A percentile compares a stretch with the other conserved stretches of the same genome.
Evolutionary conservation across 1,140 invertebrate species (phyloP).

Genomic region (Dendrolimus kikuchii): DNA sequence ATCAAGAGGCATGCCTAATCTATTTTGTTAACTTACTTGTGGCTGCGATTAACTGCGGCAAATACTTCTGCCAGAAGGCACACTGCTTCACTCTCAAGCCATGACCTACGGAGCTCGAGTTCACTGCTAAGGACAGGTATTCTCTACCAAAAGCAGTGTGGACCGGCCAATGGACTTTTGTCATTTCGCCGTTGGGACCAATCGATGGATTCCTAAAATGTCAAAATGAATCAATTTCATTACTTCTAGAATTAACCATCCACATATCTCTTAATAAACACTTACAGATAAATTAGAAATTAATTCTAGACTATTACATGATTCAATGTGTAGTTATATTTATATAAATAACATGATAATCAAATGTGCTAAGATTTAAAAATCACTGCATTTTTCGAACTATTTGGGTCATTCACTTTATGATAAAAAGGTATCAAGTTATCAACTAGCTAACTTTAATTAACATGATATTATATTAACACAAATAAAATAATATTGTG

Average conservation of each 20-base stretch:
- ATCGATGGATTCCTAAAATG: conserved; percentile 77
- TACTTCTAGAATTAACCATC: neutral
- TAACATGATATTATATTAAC: too few relatives aligned
- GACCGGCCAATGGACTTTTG: conserved; percentile 85
- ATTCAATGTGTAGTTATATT: too few relatives aligned
- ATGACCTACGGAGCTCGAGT: conserved; percentile 84
- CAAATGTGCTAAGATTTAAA: too few relatives aligned
- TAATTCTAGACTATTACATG: too few relatives aligned
- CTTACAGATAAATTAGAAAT: neutral
- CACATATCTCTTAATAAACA: neutral
- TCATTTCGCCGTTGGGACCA: conserved; percentile 77
- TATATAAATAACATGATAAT: too few relatives aligned
- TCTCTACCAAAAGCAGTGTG: conserved; percentile 88
- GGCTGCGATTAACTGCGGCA: conserved; percentile 88
- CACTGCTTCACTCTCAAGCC: conserved; percentile 93
- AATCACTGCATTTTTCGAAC: too few relatives aligned
- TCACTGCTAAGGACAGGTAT: conserved; percentile 87
- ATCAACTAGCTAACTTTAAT: too few relatives aligned
- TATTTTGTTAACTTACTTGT: conserved; percentile 77
- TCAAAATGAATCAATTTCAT: conserved; percentile 7
- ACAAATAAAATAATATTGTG: too few relatives aligned
- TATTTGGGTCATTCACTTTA: too few relatives aligned
- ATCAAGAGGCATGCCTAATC: neutral
- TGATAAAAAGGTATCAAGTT: too few relatives aligned
- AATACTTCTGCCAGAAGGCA: conserved; percentile 96